Evolutionary conservation across 1,140 invertebrate species (phyloP).

Genomic region (Megalonaias nervosa): DNA sequence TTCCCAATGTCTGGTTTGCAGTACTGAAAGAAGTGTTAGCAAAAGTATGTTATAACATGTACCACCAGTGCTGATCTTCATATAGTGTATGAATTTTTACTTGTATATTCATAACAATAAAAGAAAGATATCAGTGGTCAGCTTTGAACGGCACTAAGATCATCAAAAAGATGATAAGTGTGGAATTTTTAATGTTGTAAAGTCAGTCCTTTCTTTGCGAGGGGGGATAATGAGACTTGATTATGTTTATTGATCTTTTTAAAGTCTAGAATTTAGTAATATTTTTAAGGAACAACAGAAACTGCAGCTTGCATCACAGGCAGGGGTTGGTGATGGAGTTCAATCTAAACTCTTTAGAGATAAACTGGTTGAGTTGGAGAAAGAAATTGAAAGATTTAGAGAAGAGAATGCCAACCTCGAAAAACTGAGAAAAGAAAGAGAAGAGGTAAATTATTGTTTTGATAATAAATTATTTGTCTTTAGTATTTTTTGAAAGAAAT

Average conservation of each 20-base stretch:
- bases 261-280: too few species aligned
- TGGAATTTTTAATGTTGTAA: background rate
- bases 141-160: background rate
- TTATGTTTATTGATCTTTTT: too few species aligned
- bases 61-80: too few species aligned
- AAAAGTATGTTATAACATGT: too few species aligned
- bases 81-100: too few species aligned
- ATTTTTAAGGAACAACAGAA: constrained; percentile 23
- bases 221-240: too few species aligned
- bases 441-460: constrained; percentile 53
- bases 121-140: background rate
- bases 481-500: too few species aligned
- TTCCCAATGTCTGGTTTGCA: too few species aligned
- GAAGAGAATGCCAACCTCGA: constrained; percentile 66
- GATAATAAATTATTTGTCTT: too few species aligned
- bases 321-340: constrained; percentile 50
- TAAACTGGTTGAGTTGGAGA: constrained; percentile 67
- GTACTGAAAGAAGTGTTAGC: too few species aligned
- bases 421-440: constrained; percentile 65
- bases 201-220: background rate
- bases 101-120: background rate
- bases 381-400: constrained; percentile 69
- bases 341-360: constrained; percentile 67
- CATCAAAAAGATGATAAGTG: background rate
- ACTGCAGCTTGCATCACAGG: constrained; percentile 30